A percentile compares a stretch with the other conserved stretches of the same genome.
phyloP scores from a whole-genome alignment of 2,113 vertebrate species.

The Peromyscus leucopus region DNA sequence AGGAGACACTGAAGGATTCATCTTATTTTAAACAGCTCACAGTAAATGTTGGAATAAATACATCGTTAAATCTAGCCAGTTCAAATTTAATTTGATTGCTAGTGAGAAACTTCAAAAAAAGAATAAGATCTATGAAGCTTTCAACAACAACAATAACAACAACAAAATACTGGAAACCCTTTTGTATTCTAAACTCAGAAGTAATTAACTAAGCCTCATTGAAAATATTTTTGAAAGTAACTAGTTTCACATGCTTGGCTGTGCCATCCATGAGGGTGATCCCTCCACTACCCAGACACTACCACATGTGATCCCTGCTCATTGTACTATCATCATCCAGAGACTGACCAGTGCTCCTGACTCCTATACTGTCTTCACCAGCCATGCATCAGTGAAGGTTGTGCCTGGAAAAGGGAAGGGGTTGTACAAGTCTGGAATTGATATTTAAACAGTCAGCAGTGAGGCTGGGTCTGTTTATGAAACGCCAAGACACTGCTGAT shows the following conservation, averaged over 20 bases:
- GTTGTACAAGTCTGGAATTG: background rate
- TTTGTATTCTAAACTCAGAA: constrained; percentile 39
- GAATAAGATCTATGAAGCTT: constrained; percentile 18
- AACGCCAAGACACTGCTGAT: background rate
- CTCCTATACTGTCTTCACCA: background rate
- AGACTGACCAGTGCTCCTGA: background rate
- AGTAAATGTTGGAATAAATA: background rate
- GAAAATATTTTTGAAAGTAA: background rate
- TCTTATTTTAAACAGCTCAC: background rate
- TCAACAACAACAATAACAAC: background rate
- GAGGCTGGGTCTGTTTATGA: background rate
- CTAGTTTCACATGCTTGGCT: fast-evolving
- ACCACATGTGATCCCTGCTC: background rate
- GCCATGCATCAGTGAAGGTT: background rate
- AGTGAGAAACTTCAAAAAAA: background rate
- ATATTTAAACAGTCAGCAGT: background rate
- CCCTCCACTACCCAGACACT: background rate
- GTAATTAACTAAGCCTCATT: background rate
- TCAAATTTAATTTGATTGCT: background rate
- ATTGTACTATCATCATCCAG: background rate
- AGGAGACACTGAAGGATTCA: background rate
- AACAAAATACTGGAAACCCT: background rate
- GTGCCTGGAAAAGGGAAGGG: background rate
- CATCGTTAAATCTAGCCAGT: background rate
- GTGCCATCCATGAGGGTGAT: background rate